Evolutionary conservation across 2,888 invertebrate genomes (phyloP), one percentile per base, ranked within the genome.

Genomic region (Gryllus longicercus): DNA sequence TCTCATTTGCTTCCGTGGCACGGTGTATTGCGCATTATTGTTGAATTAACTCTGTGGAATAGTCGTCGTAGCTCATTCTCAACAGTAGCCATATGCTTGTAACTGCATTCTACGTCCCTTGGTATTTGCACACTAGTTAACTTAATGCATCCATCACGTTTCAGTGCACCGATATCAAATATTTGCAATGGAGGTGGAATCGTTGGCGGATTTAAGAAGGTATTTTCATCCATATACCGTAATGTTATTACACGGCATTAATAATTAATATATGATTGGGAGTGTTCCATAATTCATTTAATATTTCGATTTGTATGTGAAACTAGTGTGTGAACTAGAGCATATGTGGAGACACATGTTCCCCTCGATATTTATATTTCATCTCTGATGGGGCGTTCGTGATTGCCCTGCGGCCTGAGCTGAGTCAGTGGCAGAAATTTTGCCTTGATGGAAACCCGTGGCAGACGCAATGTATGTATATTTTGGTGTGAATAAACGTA

Each of bases 311-410:
- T 63, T 63, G n/a, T 63, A 18, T 14, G 63, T 63, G 63, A 63
- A 63, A 63, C 63, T 4, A 63, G 14, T 11, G 63, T 63, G 63
- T 63, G 63, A 63, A 63, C 63, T 63, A 18, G 63, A 63, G 63
- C 63, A 63, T 63, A 63, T 63, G 63, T 14, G 63, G 63, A 18
- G 63, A 63, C 63, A n/a, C n/a, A 63, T 63, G 63, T 63, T 11
- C 63, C 63, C 63, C 63, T 14, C 63, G 63, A 63, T 63, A 63
- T 63, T 16, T 63, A 63, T 63, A 63, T 63, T 63, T 63, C 63
- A 63, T 63, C n/a, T n/a, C 16, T n/a, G 63, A 63, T 63, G 63
- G n/a, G 63, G 63, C 16, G 63, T 63, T n/a, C 8, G 38, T 63
- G 16, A 63, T n/a, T 63, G 8, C 63, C 16, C 63, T 63, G 63